Base-by-base conservation (phyloP, 2,113 vertebrate genomes). In the Pelusios castaneus region DNA sequence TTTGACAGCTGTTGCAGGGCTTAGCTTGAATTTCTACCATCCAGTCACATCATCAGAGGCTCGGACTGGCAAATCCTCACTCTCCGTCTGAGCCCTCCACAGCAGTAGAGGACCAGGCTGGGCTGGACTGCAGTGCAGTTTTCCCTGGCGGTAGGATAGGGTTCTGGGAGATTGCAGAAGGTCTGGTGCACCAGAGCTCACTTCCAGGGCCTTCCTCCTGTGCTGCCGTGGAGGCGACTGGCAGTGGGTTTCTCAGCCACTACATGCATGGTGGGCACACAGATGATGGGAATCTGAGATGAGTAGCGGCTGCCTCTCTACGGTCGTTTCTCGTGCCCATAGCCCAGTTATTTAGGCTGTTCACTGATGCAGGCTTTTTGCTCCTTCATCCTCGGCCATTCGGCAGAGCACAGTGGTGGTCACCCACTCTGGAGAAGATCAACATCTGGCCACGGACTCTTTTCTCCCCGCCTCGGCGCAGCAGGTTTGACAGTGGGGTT, bases 21-120 rank as follows among this genome's bases (percentile, higher is more conserved):
- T 90, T 56, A 87, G 94, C 92, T 95, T 95, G 67, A 92, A 94
- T 94, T 94, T 92, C 86, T 93, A 93, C 70, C 80, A 78, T 84
- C 77, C 93, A 3, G 13, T 96, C 94, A 94, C 84, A 77, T 95
- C 96, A 0, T 73, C 45, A 17, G 6, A 86, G 70, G 81, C 52
- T 76, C 31, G 2, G 31, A 63, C 31, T 76, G 60, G 47, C 3
- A 22, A 89, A 70, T 52, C 56, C 52, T 0, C 4, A 76, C 27
- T 54, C 10, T 5, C 80, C 82, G 56, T 22, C 84, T 88, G 25
- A 34, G 88, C 81, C 38, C 47, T 70, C 54, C 54, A 0, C 13
- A 52, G 10, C 0, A 70, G 82, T 84, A 34, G 88, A 89, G 76
- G 1, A 55, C 34, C 12, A 29, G 51, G 67, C 31, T 49, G 51